A percentile compares a stretch with the other conserved stretches of the same genome.
These are phyloP conservation scores for Sander vitreus DNA, from an alignment of 2,113 vertebrate species.

Conservation along the genomic window DNA sequence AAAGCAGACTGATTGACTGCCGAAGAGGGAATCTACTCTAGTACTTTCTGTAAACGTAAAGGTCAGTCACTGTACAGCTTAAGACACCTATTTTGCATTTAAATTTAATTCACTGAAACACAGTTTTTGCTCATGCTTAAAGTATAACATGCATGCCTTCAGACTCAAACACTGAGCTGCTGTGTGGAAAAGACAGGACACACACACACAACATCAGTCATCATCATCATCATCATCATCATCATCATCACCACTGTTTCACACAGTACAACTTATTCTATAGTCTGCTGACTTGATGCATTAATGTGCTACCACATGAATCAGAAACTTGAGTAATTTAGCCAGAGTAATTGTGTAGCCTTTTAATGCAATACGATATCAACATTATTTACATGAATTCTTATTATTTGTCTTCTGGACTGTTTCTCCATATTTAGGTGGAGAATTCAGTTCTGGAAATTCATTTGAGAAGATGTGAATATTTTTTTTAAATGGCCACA, in stretches of 20 bases:
- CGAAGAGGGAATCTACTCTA: constrained; percentile 45
- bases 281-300: constrained; percentile 1
- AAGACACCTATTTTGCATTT: constrained; percentile 33
- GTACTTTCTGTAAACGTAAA: constrained; percentile 41
- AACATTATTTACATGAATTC: background rate
- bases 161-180: constrained; percentile 14
- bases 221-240: no score
- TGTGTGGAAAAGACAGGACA: constrained; percentile 17
- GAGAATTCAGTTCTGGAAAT: constrained; percentile 1
- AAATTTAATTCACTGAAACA: constrained; percentile 21
- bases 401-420: background rate
- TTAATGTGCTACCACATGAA: constrained; percentile 33
- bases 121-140: constrained; percentile 19
- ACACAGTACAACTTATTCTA: background rate
- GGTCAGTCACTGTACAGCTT: constrained; percentile 35
- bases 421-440: background rate
- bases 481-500: no score
- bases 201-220: background rate
- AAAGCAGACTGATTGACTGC: constrained; percentile 68
- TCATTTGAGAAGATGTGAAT: background rate
- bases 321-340: constrained; percentile 15
- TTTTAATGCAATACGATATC: constrained; percentile 13
- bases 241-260: background rate
- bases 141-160: constrained; percentile 6
- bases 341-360: background rate